These are phyloP conservation scores for Steinernema hermaphroditum DNA, from an alignment of 2,888 invertebrate genomes.

Conservation along the genomic window DNA sequence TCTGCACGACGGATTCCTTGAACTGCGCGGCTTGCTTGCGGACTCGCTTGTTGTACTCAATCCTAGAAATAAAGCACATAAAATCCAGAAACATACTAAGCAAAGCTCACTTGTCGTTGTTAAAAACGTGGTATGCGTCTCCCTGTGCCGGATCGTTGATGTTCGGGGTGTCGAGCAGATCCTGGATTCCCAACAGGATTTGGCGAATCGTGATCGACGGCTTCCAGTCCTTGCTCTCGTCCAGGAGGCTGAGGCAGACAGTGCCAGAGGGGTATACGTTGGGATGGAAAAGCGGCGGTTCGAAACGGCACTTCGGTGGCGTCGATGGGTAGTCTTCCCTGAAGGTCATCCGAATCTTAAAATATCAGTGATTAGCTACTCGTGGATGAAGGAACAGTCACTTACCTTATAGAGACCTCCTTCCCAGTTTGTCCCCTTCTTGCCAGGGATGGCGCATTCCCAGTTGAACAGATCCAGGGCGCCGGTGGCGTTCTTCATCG, in stretches of 20 bases:
- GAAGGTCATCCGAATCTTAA: constrained; percentile 87
- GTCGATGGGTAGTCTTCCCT: constrained; percentile 98
- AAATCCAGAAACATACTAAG: no score
- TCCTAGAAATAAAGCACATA: constrained; percentile 65
- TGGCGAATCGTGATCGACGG: constrained; percentile 98
- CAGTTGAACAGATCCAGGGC: constrained; percentile 95
- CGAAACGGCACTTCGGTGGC: constrained; percentile 98
- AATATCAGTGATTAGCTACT: background rate
- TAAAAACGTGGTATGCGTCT: constrained; percentile 97
- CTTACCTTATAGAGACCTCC: constrained; percentile 83
- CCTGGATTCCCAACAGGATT: constrained; percentile 87
- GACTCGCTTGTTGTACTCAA: constrained; percentile 95
- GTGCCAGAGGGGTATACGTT: constrained; percentile 96
- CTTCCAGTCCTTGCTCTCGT: constrained; percentile 88
- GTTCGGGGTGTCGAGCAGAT: constrained; percentile 93
- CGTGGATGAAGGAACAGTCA: background rate
- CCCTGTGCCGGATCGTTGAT: constrained; percentile 93
- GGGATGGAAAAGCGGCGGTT: constrained; percentile 96
- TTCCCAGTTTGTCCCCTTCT: constrained; percentile 91
- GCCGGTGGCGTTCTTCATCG: constrained; percentile 81
- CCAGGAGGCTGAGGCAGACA: constrained; percentile 80
- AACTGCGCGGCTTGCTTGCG: constrained; percentile 83
- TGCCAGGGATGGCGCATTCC: constrained; percentile 99
- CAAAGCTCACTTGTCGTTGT: no score
- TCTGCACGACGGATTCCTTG: constrained; percentile 52